Evolutionary conservation across 1,140 invertebrate genomes (phyloP).

Genomic region (Idris sp.): DNA sequence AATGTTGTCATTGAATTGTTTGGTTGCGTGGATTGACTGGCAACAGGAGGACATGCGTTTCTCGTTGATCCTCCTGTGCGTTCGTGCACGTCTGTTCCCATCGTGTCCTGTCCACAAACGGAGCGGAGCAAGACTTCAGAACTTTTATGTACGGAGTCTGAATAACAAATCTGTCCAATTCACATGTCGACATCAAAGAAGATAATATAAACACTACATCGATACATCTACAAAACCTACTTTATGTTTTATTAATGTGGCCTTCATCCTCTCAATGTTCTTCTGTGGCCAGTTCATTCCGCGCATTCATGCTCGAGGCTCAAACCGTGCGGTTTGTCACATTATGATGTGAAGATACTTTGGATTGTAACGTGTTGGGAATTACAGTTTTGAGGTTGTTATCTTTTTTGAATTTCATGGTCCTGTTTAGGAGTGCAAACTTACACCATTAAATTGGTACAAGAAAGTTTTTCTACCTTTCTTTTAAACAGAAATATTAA

Average conservation of each 20-base stretch:
- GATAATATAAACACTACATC: conserved; percentile 80
- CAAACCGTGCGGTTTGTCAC: too few relatives aligned
- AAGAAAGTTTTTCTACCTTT: too few relatives aligned
- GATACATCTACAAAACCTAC: conserved; percentile 78
- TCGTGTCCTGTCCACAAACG: conserved; percentile 73
- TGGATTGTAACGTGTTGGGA: too few relatives aligned
- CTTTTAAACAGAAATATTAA: too few relatives aligned
- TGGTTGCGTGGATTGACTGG: conserved; percentile 59
- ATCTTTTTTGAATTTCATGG: too few relatives aligned
- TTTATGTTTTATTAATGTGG: conserved; percentile 79
- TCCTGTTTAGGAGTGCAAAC: too few relatives aligned
- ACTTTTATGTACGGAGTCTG: conserved; percentile 79
- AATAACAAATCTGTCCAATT: conserved; percentile 80
- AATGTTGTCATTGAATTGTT: conserved; percentile 46
- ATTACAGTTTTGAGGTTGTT: too few relatives aligned
- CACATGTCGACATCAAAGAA: conserved; percentile 80
- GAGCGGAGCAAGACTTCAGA: conserved; percentile 78
- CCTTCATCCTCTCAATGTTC: conserved; percentile 62
- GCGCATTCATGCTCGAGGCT: conserved; percentile 26
- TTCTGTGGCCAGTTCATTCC: conserved; percentile 40
- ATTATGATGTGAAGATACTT: too few relatives aligned
- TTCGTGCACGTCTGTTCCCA: conserved; percentile 65
- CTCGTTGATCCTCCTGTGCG: conserved; percentile 64
- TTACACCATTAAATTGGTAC: too few relatives aligned
- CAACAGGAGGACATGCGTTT: conserved; percentile 58